Base-by-base conservation (phyloP, 2,888 invertebrate species). In the Nasonia oneida region DNA sequence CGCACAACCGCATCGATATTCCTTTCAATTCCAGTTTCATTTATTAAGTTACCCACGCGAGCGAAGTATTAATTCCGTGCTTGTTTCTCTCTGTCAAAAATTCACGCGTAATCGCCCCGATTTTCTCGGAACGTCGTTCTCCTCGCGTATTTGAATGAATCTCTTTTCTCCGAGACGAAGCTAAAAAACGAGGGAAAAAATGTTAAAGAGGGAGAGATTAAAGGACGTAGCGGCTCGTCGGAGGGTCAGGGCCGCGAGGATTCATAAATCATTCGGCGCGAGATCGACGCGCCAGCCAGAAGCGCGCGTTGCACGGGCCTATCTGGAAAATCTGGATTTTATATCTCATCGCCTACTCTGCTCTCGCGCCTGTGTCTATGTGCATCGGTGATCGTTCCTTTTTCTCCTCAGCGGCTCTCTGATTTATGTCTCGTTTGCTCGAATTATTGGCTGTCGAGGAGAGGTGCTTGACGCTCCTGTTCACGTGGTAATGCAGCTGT, bases 321-420 rank as follows among this genome's bases (percentile, higher is more conserved):
- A 67, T 82, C 75, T 53, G 82, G 82, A 76, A 82, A 82, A 76
- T 82, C 82, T 67, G 82, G 82, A 64, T 50, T 75, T 75, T 75
- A 50, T 82, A 73, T 37, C 29, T 37, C 42, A 67, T 57, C 67
- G 71, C 71, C 6, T 39, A 42, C 67, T 42, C 37, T 53, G 53
- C 14, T 8, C 14, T 8, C 8, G 47, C 14, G 47, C 14, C 47
- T 10, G 50, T 15, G 33, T 37, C 37, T 70, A 14, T 33, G 70
- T 3, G 37, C 18, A 37, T 29, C 29, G 29, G 14, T 12, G 37
- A 6, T 15, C 6, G 18, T 15, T n/a, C 14, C 33, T 33, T 71
- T 14, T 37, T 29, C 37, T 71, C 8, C 37, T 71, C 37, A 15
- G 8, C 37, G 12, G n/a, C n/a, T 71, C 39, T 71, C 39, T 71